These are phyloP conservation scores for Oreortyx pictus DNA, from an alignment of 2,797 vertebrate species.

Conservation along the genomic window DNA sequence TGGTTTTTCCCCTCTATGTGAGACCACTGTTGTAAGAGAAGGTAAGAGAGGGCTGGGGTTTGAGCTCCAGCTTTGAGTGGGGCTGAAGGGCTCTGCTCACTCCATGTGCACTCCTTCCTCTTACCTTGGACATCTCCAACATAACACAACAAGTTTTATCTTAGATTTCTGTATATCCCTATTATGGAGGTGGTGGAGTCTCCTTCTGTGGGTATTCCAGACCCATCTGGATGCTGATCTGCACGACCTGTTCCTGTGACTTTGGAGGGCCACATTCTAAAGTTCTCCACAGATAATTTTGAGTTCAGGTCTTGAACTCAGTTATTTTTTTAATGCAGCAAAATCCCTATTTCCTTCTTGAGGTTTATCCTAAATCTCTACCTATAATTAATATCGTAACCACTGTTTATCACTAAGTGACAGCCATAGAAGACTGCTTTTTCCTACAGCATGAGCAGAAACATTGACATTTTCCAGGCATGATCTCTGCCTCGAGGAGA, in stretches of 20 bases:
- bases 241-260: background rate
- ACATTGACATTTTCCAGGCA: background rate
- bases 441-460: background rate
- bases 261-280: background rate
- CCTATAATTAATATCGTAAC: background rate
- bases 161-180: too few species aligned
- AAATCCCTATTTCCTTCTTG: background rate
- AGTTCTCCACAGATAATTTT: background rate
- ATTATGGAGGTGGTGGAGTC: too few species aligned
- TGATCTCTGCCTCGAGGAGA: background rate
- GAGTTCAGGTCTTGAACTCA: background rate
- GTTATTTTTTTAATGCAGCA: background rate
- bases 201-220: too few species aligned
- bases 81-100: background rate
- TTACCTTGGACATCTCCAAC: background rate
- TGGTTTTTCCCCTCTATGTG: fast-evolving
- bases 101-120: background rate
- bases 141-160: background rate
- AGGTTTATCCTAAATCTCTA: background rate
- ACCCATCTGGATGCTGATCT: too few species aligned
- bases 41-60: background rate
- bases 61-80: background rate
- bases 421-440: background rate
- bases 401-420: background rate
- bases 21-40: background rate